phyloP scores from a whole-genome alignment of 2,797 vertebrate species.

The Sebastolobus alascanus region DNA sequence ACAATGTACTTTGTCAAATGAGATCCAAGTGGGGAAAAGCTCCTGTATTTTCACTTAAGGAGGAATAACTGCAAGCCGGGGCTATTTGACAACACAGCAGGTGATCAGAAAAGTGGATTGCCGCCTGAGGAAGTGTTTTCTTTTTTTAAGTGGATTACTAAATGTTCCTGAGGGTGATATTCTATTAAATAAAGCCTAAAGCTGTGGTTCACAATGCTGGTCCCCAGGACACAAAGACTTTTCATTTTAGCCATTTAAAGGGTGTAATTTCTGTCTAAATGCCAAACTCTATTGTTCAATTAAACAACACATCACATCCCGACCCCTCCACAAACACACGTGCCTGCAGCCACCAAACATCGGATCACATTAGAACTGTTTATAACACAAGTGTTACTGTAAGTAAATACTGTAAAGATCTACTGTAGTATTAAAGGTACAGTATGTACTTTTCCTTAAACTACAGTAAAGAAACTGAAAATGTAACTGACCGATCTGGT shows the following conservation, averaged over 20 bases:
- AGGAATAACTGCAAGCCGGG: conserved; percentile 36
- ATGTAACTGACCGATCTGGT: not conserved
- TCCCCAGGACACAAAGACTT: conserved; percentile 22
- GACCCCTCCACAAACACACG: not conserved
- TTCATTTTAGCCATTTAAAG: conserved; percentile 18
- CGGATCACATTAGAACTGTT: not conserved
- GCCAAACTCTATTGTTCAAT: conserved; percentile 11
- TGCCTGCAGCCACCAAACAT: conserved; percentile 6
- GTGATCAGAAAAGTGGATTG: conserved; percentile 57
- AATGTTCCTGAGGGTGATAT: conserved; percentile 50
- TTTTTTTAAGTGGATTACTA: conserved; percentile 61
- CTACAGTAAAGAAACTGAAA: not conserved
- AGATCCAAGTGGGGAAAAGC: conserved; percentile 23
- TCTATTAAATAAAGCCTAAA: conserved; percentile 43
- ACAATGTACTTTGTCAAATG: conserved; percentile 24
- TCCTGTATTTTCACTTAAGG: conserved; percentile 21
- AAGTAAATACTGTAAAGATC: not conserved
- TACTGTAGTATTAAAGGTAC: not conserved
- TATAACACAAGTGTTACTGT: not conserved
- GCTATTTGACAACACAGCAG: conserved; percentile 74
- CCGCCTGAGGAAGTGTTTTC: conserved; percentile 68
- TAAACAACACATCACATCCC: conserved; percentile 3
- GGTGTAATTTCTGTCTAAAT: conserved; percentile 15
- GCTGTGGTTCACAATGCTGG: conserved; percentile 44
- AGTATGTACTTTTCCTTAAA: not conserved